Evolutionary conservation across 1,140 invertebrate species (phyloP).

Genomic region (Lordiphosa mommai): DNA sequence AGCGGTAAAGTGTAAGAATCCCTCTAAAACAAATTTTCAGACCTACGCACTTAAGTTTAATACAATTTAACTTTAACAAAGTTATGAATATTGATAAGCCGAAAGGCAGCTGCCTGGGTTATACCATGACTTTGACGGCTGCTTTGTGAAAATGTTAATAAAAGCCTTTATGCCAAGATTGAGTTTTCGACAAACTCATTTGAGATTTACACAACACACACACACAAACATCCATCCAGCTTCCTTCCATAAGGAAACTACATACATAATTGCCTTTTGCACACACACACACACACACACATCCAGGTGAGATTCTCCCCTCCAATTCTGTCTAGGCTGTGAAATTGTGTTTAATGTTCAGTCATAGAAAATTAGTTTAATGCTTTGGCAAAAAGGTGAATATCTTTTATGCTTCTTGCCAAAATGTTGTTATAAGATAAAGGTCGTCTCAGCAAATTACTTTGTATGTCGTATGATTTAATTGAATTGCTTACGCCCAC

Average conservation of each 20-base stretch:
- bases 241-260: background rate
- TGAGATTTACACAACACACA: slow-evolving; percentile 37
- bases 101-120: slow-evolving; percentile 12
- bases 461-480: slow-evolving; percentile 29
- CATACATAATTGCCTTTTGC: slow-evolving; percentile 15
- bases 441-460: slow-evolving; percentile 39
- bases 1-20: background rate
- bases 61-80: slow-evolving; percentile 10
- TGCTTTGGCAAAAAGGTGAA: slow-evolving; percentile 22
- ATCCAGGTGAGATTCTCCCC: no score
- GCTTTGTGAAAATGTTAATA: slow-evolving; percentile 27
- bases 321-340: background rate
- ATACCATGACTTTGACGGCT: slow-evolving; percentile 18
- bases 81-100: slow-evolving; percentile 56
- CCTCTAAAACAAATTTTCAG: slow-evolving; percentile 5
- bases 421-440: slow-evolving; percentile 4
- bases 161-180: slow-evolving; percentile 34
- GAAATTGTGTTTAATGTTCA: slow-evolving; percentile 52
- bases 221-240: background rate
- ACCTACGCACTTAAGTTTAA: background rate
- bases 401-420: background rate
- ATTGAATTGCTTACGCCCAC: slow-evolving; percentile 30
- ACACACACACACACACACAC: slow-evolving; percentile 1
- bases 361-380: slow-evolving; percentile 50
- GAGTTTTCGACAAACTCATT: slow-evolving; percentile 40